phyloP scores from a whole-genome alignment of 37 sponge, comb jelly and placozoan genomes.

The Ephydatia muelleri region DNA sequence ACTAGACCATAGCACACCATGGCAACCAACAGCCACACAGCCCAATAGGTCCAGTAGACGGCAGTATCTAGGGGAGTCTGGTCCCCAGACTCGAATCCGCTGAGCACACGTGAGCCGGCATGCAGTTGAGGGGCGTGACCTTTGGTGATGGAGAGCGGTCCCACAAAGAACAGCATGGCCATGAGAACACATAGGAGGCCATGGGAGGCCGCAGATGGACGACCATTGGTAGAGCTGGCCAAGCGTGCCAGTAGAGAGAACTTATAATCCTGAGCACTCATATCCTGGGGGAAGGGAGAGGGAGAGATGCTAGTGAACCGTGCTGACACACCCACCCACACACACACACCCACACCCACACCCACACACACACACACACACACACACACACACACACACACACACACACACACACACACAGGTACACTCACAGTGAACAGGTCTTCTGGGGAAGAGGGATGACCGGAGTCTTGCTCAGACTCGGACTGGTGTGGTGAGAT shows the following conservation, averaged over 20 bases:
- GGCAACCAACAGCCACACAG: conserved; percentile 40
- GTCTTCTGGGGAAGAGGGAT: conserved; percentile 60
- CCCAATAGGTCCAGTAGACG: conserved; percentile 33
- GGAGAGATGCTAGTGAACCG: background rate
- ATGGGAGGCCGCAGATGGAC: conserved; percentile 4
- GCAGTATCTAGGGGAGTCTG: background rate
- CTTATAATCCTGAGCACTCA: background rate
- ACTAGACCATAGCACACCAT: conserved; percentile 63
- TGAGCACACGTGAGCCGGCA: background rate
- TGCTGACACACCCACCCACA: background rate
- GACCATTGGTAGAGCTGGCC: background rate
- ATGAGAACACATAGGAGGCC: conserved; percentile 60
- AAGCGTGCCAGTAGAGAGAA: background rate
- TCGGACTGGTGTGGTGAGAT: conserved; percentile 12
- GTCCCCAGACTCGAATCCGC: background rate
- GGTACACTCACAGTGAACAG: conserved; percentile 35
- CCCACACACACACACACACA: background rate
- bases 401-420: too few species aligned
- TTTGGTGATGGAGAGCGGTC: conserved; percentile 45
- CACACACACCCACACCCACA: background rate
- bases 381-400: conserved; percentile 1
- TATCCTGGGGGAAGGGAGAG: background rate
- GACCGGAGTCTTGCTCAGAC: conserved; percentile 52
- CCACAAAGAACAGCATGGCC: conserved; percentile 53
- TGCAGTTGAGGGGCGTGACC: background rate